Conservation (phyloP, 2,888 invertebrate genomes). For the Hydraecia micacea region DNA sequence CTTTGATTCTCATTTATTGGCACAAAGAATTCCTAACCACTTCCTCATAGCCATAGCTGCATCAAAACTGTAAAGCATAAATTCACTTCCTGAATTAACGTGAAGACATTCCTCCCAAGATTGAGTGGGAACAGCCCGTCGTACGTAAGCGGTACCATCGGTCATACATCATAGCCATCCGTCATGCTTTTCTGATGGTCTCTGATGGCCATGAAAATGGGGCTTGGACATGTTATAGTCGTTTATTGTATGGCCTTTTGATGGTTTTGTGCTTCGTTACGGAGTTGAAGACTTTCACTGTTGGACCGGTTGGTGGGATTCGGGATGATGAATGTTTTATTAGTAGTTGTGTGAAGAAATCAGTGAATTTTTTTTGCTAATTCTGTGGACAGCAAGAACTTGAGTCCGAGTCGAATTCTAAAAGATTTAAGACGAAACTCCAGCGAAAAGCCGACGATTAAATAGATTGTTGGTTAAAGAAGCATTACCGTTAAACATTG, state of each 20-base stretch:
- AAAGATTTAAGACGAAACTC: background rate
- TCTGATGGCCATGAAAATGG: conserved; percentile 29
- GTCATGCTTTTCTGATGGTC: conserved; percentile 20
- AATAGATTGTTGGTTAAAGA: background rate
- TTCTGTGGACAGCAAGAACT: background rate
- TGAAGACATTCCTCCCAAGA: conserved; percentile 46
- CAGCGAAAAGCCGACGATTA: background rate
- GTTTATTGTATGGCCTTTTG: conserved; percentile 22
- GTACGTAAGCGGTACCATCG: conserved; percentile 19
- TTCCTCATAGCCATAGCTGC: background rate
- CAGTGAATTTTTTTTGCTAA: background rate
- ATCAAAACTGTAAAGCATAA: conserved; percentile 53
- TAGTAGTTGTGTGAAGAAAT: background rate
- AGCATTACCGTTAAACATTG: background rate
- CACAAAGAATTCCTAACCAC: conserved; percentile 24
- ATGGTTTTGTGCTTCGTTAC: conserved; percentile 16
- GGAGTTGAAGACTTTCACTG: conserved; percentile 4
- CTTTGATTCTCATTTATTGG: background rate
- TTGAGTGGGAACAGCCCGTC: conserved; percentile 47
- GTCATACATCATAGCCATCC: conserved; percentile 38
- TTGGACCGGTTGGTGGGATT: background rate
- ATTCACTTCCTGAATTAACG: conserved; percentile 27
- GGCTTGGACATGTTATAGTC: conserved; percentile 14
- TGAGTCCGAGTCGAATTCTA: background rate
- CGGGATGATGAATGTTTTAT: background rate